Base-by-base conservation (phyloP, 2,113 vertebrate genomes). In the Pelodiscus sinensis region DNA sequence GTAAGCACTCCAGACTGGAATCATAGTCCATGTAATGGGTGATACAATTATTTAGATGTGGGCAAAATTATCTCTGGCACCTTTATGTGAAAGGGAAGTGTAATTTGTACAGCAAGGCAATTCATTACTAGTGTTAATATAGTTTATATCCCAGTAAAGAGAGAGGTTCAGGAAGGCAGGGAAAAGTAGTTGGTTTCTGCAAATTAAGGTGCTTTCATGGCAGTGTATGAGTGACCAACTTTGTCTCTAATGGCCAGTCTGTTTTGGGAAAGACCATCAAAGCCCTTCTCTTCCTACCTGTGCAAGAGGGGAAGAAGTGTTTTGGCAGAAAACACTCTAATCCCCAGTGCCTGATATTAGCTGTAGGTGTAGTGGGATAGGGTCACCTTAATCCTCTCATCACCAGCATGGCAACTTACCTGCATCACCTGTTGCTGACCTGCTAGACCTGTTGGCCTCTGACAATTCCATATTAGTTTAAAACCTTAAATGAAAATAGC, bases 1-100 rank as follows among this genome's bases (percentile, higher is more conserved):
- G 81, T n/a, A 95, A 95, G 93, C 14, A 71, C 10, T 84, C 58
- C 56, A 52, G 54, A 82, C 90, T 95, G 87, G 71, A 89, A 93
- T 94, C 8, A 51, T 84, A 88, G 54, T 75, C 75, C 25, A 18
- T 89, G 22, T 96, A 93, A 93, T 94, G 85, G 83, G 83, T 71
- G 80, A 57, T 85, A 81, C 73, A 77, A 68, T 78, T 22, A 87
- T 80, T 94, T 92, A 84, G 88, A 89, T 78, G 80, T 14, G 25
- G 52, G 52, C 84, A 90, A 78, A 94, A 81, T 10, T 44, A 16
- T n/a, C 85, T 44, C 84, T 19, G 57, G 51, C n/a, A 18, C 85
- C 82, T 94, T 95, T 86, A 90, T 88, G 21, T 38, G 16, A 29
- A 10, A 8, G 13, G 15, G 1, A 8, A 88, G 15, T 31, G 29